Evolutionary conservation across 2,113 vertebrate species (phyloP), one percentile per base, ranked within the genome.

Genomic region (Microcebus tavaratra): DNA sequence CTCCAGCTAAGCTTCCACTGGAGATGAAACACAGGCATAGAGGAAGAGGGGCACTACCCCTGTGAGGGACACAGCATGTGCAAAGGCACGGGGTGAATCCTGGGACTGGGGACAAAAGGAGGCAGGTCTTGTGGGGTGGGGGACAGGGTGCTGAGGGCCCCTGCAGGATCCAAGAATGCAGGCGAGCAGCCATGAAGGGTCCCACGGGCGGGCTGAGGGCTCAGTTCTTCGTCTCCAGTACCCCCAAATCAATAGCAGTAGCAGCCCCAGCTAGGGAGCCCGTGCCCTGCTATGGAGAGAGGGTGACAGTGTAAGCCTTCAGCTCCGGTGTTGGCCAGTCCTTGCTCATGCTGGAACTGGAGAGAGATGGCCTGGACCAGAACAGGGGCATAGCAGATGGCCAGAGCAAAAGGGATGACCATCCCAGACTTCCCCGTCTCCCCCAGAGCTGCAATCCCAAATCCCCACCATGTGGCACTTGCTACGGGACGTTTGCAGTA

Each of bases 391-490:
- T 83, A 25, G 6, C 3, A 15, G 39, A 25, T 13, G 8, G 7
- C 36, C 61, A n/a, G 20, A 61, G 25, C 20, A 34, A 50, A 79
- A 34, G 42, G 36, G 14, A 6, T 31, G 5, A 15, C 23, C 4
- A 7, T 65, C 45, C n/a, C 14, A 12, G 39, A 4, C 3, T 18
- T 76, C 31, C 29, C 20, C 0, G 3, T 45, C 23, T 21, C 14
- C 27, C 25, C 39, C 11, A 3, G 9, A 81, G 15, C 39, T 39
- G 9, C 39, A 12, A 1, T 21, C 59, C 83, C 55, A n/a, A 57
- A 31, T 13, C 57, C 13, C 4, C 14, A 6, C n/a, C 5, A 0
- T 13, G 8, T 3, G 6, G 45, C 7, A 27, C 12, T 59, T 50
- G 67, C 10, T 9, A 2, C 0, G 31, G 48, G 45, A 36, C 63